These are phyloP conservation scores for Cavia porcellus DNA, from an alignment of 2,113 vertebrate species.

Conservation along the genomic window DNA sequence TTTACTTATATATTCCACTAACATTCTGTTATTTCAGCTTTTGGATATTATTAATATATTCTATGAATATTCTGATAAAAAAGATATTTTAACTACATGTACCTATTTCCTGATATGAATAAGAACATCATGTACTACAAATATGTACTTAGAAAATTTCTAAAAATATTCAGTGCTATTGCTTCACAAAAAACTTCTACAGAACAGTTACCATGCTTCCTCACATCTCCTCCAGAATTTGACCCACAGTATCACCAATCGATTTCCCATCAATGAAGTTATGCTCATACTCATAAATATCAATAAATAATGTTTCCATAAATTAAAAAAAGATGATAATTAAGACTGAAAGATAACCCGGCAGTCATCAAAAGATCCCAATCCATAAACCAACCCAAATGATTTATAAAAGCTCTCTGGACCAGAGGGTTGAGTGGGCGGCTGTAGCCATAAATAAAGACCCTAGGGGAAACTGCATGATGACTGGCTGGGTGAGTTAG, in stretches of 20 bases:
- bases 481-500: not conserved
- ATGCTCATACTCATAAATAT: not conserved
- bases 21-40: constrained; percentile 5
- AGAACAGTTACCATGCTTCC: not conserved
- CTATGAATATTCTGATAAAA: not conserved
- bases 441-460: not conserved
- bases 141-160: not conserved
- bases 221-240: not conserved
- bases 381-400: not conserved
- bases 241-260: not conserved
- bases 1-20: not conserved
- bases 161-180: not conserved
- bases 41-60: not conserved
- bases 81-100: not conserved
- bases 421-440: not conserved
- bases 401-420: not conserved
- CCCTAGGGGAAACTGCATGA: rapidly evolving
- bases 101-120: not conserved
- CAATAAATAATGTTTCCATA: not conserved
- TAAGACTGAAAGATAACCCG: not conserved
- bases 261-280: not conserved
- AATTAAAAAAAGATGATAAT: not conserved
- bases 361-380: not conserved
- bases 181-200: not conserved
- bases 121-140: not conserved